These are phyloP conservation scores for Drosophila maculinotata DNA, from an alignment of 2,888 invertebrate species.

Conservation along the genomic window DNA sequence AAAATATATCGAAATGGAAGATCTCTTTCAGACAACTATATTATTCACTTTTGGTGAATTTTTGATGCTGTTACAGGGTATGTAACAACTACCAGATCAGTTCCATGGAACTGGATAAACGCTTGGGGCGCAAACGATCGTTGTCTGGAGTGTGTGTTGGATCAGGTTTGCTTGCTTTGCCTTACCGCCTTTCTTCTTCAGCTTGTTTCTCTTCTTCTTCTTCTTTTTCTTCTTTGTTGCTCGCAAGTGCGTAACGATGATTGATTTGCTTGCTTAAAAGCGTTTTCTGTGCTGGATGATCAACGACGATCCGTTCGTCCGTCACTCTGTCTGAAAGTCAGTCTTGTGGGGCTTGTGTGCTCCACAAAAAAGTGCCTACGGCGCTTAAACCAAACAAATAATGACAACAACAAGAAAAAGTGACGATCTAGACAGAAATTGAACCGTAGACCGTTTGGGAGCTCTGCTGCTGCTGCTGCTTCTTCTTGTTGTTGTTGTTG, in stretches of 20 bases:
- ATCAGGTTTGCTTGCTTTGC: slow-evolving; percentile 30
- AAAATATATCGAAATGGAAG: too few species aligned
- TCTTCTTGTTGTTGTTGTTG: slow-evolving; percentile 38
- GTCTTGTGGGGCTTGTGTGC: slow-evolving; percentile 27
- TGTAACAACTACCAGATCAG: not conserved
- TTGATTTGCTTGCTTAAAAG: slow-evolving; percentile 68
- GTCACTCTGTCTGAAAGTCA: slow-evolving; percentile 1
- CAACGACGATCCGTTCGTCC: slow-evolving; percentile 24
- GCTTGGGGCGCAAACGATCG: slow-evolving; percentile 32
- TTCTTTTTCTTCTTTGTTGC: not conserved
- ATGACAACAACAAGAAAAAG: slow-evolving; percentile 46
- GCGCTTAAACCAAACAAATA: slow-evolving; percentile 43
- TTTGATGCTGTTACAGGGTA: not conserved
- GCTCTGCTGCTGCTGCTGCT: slow-evolving; percentile 14
- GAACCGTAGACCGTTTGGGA: slow-evolving; percentile 57
- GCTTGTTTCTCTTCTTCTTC: not conserved
- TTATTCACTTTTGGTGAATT: too few species aligned
- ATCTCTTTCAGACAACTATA: too few species aligned
- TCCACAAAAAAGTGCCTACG: slow-evolving; percentile 74
- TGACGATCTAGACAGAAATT: slow-evolving; percentile 78
- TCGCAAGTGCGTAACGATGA: slow-evolving; percentile 71
- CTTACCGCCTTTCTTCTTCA: slow-evolving; percentile 26
- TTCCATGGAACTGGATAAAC: slow-evolving; percentile 37
- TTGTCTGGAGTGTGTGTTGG: slow-evolving; percentile 16
- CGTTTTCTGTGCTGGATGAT: slow-evolving; percentile 28